phyloP scores from a whole-genome alignment of 2,797 vertebrate species.

The Tinamus major region DNA sequence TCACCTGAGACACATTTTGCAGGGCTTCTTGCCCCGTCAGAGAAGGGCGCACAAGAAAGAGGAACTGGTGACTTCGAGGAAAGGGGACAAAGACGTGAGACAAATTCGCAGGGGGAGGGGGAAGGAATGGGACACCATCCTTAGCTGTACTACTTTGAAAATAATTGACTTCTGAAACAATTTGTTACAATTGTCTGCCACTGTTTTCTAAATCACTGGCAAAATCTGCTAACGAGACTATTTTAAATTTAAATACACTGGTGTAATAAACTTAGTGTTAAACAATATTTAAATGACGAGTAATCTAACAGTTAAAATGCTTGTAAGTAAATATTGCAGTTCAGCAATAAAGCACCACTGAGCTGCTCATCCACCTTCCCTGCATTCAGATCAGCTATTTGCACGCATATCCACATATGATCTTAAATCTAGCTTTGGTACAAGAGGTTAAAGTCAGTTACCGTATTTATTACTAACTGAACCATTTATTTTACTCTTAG shows the following conservation, averaged over 20 bases:
- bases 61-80: not conserved
- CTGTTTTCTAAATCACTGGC: not conserved
- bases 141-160: not conserved
- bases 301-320: not conserved
- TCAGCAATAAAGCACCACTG: not conserved
- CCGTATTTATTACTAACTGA: not conserved
- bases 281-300: not conserved
- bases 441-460: not conserved
- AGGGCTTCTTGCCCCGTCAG: not conserved
- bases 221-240: not conserved
- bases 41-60: not conserved
- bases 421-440: not conserved
- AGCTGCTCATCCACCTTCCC: not conserved
- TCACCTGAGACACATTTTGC: not conserved
- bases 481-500: not conserved
- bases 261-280: not conserved
- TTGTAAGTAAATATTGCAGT: not conserved
- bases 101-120: not conserved
- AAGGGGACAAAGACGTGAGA: not conserved
- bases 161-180: not conserved
- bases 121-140: not conserved
- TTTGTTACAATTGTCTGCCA: not conserved
- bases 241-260: not conserved
- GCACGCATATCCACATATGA: not conserved
- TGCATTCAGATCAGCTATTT: not conserved